Conservation (phyloP, 2,888 invertebrate species). For the Endotricha flammealis region DNA sequence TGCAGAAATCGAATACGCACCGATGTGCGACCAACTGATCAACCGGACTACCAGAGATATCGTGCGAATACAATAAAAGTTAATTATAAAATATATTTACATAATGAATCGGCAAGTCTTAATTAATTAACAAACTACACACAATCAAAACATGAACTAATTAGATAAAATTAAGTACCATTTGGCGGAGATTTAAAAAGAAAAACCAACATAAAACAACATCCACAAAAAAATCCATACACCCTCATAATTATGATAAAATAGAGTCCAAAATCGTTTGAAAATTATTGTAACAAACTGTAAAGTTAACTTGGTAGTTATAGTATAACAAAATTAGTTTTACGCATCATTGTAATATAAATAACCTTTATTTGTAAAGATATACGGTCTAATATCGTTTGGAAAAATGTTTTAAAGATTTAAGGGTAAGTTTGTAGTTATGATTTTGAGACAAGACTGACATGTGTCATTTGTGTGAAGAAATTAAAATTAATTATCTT, state of each 20-base stretch:
- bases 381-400: too few species aligned
- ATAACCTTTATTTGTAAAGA: too few species aligned
- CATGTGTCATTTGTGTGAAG: conserved; percentile 54
- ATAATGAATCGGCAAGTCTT: conserved; percentile 2
- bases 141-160: conserved; percentile 20
- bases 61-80: too few species aligned
- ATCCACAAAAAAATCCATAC: background rate
- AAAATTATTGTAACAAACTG: too few species aligned
- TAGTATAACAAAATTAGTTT: too few species aligned
- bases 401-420: background rate
- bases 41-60: too few species aligned
- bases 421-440: conserved; percentile 2
- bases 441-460: conserved; percentile 46
- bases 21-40: too few species aligned
- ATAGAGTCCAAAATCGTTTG: conserved; percentile 12
- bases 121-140: conserved; percentile 13
- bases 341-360: too few species aligned
- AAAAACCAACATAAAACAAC: conserved; percentile 1
- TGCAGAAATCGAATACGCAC: too few species aligned
- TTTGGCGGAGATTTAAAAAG: conserved; percentile 25
- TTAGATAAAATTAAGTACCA: conserved; percentile 23
- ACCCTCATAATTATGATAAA: background rate
- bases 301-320: too few species aligned
- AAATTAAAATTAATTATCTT: conserved; percentile 60
- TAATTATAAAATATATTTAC: background rate